Conservation (phyloP, 2,797 vertebrate species). For the Heliangelus exortis region DNA sequence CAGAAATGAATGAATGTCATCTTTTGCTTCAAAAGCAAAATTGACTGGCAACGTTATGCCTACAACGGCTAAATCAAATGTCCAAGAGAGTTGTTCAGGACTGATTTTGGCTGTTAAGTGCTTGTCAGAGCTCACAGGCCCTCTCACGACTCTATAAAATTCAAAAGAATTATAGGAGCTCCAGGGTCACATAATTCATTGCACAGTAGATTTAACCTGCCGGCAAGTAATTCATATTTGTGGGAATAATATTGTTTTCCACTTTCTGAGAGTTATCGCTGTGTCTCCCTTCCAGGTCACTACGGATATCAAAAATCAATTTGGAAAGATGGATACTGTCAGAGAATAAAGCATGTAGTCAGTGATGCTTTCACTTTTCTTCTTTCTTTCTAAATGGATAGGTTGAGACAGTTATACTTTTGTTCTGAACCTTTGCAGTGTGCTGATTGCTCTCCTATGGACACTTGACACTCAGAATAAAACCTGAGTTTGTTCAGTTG, state of each 20-base stretch:
- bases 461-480: constrained; percentile 70
- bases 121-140: constrained; percentile 83
- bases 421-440: constrained; percentile 70
- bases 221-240: constrained; percentile 89
- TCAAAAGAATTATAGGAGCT: constrained; percentile 85
- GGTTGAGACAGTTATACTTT: constrained; percentile 74
- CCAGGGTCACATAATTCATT: constrained; percentile 86
- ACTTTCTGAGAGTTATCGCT: constrained; percentile 87
- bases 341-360: constrained; percentile 81
- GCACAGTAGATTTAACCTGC: constrained; percentile 88
- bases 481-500: constrained; percentile 48
- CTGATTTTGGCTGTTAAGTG: constrained; percentile 86
- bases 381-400: constrained; percentile 77
- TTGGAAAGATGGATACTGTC: constrained; percentile 88
- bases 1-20: constrained; percentile 62
- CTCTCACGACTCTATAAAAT: constrained; percentile 85
- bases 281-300: constrained; percentile 88
- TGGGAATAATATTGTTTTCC: constrained; percentile 91
- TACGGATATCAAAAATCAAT: constrained; percentile 90
- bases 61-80: constrained; percentile 79
- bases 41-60: constrained; percentile 71
- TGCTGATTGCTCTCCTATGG: constrained; percentile 67
- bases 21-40: constrained; percentile 63
- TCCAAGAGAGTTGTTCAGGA: constrained; percentile 79
- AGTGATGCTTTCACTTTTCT: constrained; percentile 77